Base-by-base conservation (phyloP, 2,888 invertebrate species). In the Mythimna loreyi region DNA sequence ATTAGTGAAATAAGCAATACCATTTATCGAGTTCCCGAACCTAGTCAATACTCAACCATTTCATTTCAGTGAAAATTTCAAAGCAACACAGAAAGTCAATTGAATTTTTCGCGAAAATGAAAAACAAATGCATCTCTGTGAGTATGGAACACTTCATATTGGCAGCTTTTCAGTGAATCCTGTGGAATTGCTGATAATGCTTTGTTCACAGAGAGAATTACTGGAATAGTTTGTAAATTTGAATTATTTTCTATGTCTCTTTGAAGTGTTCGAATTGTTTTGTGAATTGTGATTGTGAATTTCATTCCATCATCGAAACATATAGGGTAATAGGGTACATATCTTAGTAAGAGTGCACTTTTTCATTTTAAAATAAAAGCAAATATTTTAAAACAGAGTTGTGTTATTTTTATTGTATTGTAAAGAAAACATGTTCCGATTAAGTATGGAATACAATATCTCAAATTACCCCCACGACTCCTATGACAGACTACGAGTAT, bases 1-100 rank as follows among this genome's bases (percentile, higher is more conserved):
- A 55, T 47, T 56, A 58, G 23, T 13, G n/a, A 65, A 64, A 74
- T 55, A 74, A 50, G 33, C 47, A 70, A 56, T 49, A 52, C 21
- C n/a, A 60, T 67, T 55, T 47, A 71, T 58, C 49, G 23, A 66
- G 28, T 50, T 59, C 4, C 53, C n/a, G n/a, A 68, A 52, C n/a
- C 30, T 47, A 67, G 50, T 67, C 60, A 67, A 76, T 60, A 68
- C 47, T 53, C 25, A 68, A 36, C 55, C 65, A 53, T 67, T 71
- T 67, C 49, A 68, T 73, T 77, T 73, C 6, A 21, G 45, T 53
- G 52, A 61, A 71, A 67, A 72, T 70, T 67, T 79, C 58, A 71
- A 77, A 75, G 71, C 60, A 67, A 75, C 72, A 71, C 60, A 57
- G 67, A 73, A 74, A 75, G 66, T 58, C 72, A 75, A 80, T 82